Base-by-base conservation (phyloP, 2,888 invertebrate genomes). In the Hedychridium roseum region DNA sequence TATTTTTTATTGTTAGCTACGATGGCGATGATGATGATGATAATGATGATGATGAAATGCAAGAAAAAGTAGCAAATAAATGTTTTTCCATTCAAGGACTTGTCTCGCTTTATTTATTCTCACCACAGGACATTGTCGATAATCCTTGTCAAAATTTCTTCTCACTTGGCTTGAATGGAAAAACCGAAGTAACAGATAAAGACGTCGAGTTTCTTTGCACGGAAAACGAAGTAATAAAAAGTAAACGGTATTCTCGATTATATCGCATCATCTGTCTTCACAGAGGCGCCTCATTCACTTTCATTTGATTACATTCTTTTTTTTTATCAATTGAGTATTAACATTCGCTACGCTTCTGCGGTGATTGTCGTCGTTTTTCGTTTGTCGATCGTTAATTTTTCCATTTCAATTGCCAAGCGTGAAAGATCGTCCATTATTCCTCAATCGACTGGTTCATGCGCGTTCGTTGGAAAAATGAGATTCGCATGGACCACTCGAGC, bases 51-150 rank as follows among this genome's bases (percentile, higher is more conserved):
- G 39, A 65, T 68, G 57, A 64, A 55, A 61, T 60, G 60, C 60
- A 70, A 62, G 64, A 68, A 62, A 66, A 73, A 67, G 67, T 74
- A 72, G 70, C 43, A 76, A 77, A 77, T 77, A 77, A 77, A 77
- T 70, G 75, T 77, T 77, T 76, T 76, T 76, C 77, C 77, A 77
- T 76, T 77, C 77, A 76, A 76, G 74, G 68, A 74, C 64, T 75
- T 64, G 74, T 74, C 69, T 74, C 54, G 70, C 63, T 71, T 76
- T 75, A 74, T 77, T 76, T 75, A 69, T 73, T 57, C n/a, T 72
- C 66, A 74, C 73, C 73, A 74, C 65, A 67, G 57, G 64, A 67
- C 59, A 53, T 64, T 64, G 59, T 60, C 42, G 58, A 66, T 56
- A 50, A 66, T 69, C 69, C 74, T 70, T 57, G 54, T 71, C 65